Evolutionary conservation across 1,140 invertebrate genomes (phyloP), one percentile per base, ranked within the genome.

Genomic region (Diplogasteroides magnus): DNA sequence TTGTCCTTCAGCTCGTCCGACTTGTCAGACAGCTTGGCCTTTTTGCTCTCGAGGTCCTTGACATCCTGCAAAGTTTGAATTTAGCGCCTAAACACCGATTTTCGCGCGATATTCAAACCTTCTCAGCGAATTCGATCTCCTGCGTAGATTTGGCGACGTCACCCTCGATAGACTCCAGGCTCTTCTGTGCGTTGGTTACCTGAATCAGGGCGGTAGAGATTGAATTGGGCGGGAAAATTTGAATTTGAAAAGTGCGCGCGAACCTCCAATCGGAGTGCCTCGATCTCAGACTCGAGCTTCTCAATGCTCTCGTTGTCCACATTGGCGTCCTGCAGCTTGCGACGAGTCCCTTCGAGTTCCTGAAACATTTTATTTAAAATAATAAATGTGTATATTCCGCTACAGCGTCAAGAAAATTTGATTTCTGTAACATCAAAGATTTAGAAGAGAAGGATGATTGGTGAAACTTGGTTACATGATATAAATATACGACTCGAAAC

Each of bases 301-400:
- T 77, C 75, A 31, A 74, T 72, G 57, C 76, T 55, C 61, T 74
- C 81, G 55, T 82, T 79, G 58, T 76, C 73, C 58, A 83, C 77
- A 61, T 82, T 83, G 27, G 80, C 79, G 69, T 69, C 69, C 28
- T 75, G 71, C 57, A 82, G 66, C 55, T 77, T 75, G 29, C 70
- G 37, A 48, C 73, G 73, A 2, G 81, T 71, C 57, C 72, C 70
- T n/a, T 69, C 19, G 13, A 63, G 28, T 27, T 60, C 27, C 27
- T 28, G 3, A 28, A 60, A 13, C 59, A 60, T 23, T 23, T n/a
- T n/a, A 60, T 60, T 13, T n/a, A n/a, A n/a, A n/a, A n/a, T n/a
- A n/a, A n/a, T n/a, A n/a, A n/a, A n/a, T n/a, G n/a, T n/a, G n/a
- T n/a, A n/a, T n/a, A n/a, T n/a, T n/a, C n/a, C n/a, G n/a, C n/a